Percentiles rank a stretch among this genome's conserved stretches.
Evolutionary conservation across 2,113 vertebrate genomes (phyloP).

Genomic region (Tetrao urogallus): DNA sequence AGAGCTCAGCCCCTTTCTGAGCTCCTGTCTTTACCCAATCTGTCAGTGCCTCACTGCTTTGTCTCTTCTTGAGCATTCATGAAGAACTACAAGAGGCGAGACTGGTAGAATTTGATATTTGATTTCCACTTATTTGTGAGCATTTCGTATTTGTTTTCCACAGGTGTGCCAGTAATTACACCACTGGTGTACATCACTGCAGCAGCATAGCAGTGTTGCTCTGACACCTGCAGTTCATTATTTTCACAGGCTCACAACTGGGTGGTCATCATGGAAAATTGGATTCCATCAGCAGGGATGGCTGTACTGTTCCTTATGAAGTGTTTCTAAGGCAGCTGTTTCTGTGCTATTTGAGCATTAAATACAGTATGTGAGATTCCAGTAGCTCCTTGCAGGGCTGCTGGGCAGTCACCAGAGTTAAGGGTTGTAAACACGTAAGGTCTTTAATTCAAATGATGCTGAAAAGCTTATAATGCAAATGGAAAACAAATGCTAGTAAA

Average conservation of each 20-base stretch:
- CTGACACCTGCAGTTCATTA: background rate
- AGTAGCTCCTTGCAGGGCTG: background rate
- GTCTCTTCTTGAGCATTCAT: background rate
- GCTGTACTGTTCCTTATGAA: background rate
- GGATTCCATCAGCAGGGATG: background rate
- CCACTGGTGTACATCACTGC: accelerated
- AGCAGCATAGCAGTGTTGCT: background rate
- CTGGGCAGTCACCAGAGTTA: background rate
- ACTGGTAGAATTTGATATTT: background rate
- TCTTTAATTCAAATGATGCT: background rate
- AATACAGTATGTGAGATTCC: background rate
- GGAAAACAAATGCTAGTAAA: background rate
- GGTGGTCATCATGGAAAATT: background rate
- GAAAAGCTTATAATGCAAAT: background rate
- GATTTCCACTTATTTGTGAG: background rate
- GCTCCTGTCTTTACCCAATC: background rate
- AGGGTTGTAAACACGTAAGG: background rate
- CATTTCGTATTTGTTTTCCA: background rate
- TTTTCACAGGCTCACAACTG: background rate
- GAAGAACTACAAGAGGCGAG: background rate
- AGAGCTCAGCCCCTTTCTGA: background rate
- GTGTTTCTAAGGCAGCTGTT: background rate
- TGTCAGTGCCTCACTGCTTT: background rate
- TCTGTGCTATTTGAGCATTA: background rate
- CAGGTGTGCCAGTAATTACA: background rate